Evolutionary conservation across 2,888 invertebrate species (phyloP), one percentile per base, ranked within the genome.

Genomic region (Nemapogon koenigi): DNA sequence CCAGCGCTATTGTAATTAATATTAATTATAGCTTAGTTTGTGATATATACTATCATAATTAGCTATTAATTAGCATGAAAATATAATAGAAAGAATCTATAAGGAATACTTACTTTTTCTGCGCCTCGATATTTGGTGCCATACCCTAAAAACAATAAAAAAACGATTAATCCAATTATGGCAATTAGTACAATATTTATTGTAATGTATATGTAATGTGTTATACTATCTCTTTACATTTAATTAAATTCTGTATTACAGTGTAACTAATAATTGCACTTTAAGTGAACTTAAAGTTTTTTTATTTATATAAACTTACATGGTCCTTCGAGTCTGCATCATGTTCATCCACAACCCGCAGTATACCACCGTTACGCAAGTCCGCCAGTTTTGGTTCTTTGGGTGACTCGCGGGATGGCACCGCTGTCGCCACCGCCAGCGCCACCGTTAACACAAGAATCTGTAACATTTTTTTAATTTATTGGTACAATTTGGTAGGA

Each of bases 51-150:
- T 15, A 29, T 29, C 6, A 16, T 35, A 22, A 22, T 10, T 22
- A 22, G 22, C 22, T 22, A 22, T 22, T 22, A 22, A 22, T 22
- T 7, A 22, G 6, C 10, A 22, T 22, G 10, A 22, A n/a, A n/a
- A n/a, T n/a, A n/a, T n/a, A n/a, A n/a, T n/a, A n/a, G n/a, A n/a
- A n/a, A n/a, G n/a, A n/a, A n/a, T n/a, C n/a, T n/a, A n/a, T 30
- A 41, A 46, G 27, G 42, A 29, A 41, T 39, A 45, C 49, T 52
- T 45, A 61, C 61, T 46, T 51, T 41, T 62, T 59, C 42, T 61
- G 61, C 29, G 47, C 52, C 35, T 51, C 51, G 8, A 60, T 53
- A 36, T 60, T 52, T 11, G 50, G 50, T 18, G 26, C 41, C 30
- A 47, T 49, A 16, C 46, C 50, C 61, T 61, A 51, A 45, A 35